Percentiles rank a stretch among this genome's conserved stretches.
Conservation (phyloP, 2,113 vertebrate species). For the Hippoglossus stenolepis region DNA sequence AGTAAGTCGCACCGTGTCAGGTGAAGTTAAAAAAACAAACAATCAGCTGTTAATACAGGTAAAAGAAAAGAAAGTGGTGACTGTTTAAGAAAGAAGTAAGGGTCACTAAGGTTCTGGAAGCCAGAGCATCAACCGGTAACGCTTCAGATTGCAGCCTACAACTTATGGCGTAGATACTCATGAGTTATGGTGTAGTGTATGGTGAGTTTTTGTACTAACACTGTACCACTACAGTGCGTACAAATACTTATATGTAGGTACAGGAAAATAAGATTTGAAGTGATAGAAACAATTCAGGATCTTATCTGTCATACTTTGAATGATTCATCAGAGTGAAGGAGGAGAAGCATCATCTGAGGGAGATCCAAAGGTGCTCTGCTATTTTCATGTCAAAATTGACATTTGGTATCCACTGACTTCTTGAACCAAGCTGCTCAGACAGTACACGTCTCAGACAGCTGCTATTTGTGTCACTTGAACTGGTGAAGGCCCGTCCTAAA, state of each 20-base stretch:
- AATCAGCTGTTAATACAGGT: constrained; percentile 3
- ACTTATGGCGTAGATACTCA: too few species aligned
- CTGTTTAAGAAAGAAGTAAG: too few species aligned
- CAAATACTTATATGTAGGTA: background rate
- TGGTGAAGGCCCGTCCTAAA: background rate
- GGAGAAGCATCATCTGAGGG: background rate
- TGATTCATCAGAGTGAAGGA: background rate
- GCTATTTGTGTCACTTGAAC: background rate
- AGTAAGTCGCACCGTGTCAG: background rate
- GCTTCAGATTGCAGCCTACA: too few species aligned
- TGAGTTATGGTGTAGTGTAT: too few species aligned
- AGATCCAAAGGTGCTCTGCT: background rate
- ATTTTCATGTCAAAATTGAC: constrained; percentile 5
- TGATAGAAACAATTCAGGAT: too few species aligned
- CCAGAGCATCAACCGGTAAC: background rate
- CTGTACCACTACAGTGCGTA: background rate
- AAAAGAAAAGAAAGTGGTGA: constrained; percentile 2
- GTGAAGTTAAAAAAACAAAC: constrained; percentile 15
- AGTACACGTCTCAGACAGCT: background rate
- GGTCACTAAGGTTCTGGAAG: background rate
- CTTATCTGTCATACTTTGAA: background rate
- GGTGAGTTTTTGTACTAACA: too few species aligned
- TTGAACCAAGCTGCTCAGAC: background rate
- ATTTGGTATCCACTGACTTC: background rate
- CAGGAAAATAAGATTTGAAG: background rate